Evolutionary conservation across 2,113 vertebrate species (phyloP), one percentile per base, ranked within the genome.

Genomic region (Sylvietta virens): DNA sequence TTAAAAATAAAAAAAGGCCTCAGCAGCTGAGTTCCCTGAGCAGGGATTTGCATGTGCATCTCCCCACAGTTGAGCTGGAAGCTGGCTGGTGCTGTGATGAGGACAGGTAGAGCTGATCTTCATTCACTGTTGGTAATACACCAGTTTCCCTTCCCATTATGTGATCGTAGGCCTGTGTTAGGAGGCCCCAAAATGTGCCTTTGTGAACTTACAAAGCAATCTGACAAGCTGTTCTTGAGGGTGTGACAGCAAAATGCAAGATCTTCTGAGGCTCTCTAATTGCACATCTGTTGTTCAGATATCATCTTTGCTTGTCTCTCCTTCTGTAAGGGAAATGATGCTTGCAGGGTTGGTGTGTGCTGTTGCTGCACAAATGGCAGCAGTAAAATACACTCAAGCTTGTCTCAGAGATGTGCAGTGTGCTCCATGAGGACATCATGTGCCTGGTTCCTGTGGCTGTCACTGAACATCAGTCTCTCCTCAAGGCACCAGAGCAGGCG

Each of bases 1-100:
- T 87, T 81, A 83, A 95, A 92, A 94, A 92, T 87, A 81, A 81
- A 92, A 89, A 31, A 81, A 79, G 37, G 66, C 50, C 60, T 66
- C 66, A 79, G 69, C 73, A 69, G 65, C 73, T 6, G 69, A 94
- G 89, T 61, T 74, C 40, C 54, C 69, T 14, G 13, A 65, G 85
- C 90, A 72, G 58, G 45, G 74, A 28, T 51, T 33, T 80, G 78
- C 0, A 1, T 65, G 73, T 48, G 9, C 13, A 8, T 76, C 73
- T 21, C 45, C 35, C 13, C 3, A 5, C 9, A 22, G 57, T 2
- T 73, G 72, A 70, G 77, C 77, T 72, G 67, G 82, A 35, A 61
- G 70, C 37, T 53, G 40, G 28, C 51, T 79, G 20, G 4, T 61
- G 54, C 62, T n/a, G 31, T 13, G 35, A 9, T 47, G 58, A 57